These are phyloP conservation scores for Solen grandis DNA, from an alignment of 1,140 invertebrate genomes.

Conservation along the genomic window DNA sequence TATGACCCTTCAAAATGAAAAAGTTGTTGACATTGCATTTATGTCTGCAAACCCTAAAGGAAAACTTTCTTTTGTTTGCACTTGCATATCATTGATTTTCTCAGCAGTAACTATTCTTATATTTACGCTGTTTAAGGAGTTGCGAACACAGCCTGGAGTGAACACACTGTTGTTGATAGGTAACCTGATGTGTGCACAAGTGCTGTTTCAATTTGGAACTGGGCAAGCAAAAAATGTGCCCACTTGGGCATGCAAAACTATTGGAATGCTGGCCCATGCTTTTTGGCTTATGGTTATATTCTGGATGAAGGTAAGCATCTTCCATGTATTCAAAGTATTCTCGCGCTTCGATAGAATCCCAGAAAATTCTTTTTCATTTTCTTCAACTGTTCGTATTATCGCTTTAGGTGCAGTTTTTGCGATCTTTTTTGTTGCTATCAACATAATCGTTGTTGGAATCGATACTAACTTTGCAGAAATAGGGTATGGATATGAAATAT, in stretches of 20 bases:
- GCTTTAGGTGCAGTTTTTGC: not conserved
- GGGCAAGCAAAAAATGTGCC: not conserved
- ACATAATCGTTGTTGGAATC: not conserved
- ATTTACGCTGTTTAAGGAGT: slow-evolving; percentile 75
- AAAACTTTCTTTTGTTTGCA: slow-evolving; percentile 66
- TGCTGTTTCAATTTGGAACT: slow-evolving; percentile 79
- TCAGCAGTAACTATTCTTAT: slow-evolving; percentile 78
- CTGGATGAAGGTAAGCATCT: slow-evolving; percentile 96
- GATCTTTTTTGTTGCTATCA: not conserved
- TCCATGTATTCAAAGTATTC: slow-evolving; percentile 81
- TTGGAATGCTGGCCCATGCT: slow-evolving; percentile 92
- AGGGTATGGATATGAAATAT: slow-evolving; percentile 21
- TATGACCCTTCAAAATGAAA: no score
- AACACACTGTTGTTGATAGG: slow-evolving; percentile 79
- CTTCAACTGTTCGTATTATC: not conserved
- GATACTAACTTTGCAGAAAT: not conserved
- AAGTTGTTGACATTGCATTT: no score
- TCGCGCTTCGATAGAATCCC: not conserved
- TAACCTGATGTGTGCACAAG: slow-evolving; percentile 78
- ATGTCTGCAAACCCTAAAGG: no score
- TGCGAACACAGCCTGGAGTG: slow-evolving; percentile 81
- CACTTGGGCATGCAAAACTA: slow-evolving; percentile 71
- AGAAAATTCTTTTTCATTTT: not conserved
- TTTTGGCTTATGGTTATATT: slow-evolving; percentile 95
- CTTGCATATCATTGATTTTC: slow-evolving; percentile 78